These are phyloP conservation scores for Vicugna pacos DNA, from an alignment of 2,113 vertebrate species.

Conservation along the genomic window DNA sequence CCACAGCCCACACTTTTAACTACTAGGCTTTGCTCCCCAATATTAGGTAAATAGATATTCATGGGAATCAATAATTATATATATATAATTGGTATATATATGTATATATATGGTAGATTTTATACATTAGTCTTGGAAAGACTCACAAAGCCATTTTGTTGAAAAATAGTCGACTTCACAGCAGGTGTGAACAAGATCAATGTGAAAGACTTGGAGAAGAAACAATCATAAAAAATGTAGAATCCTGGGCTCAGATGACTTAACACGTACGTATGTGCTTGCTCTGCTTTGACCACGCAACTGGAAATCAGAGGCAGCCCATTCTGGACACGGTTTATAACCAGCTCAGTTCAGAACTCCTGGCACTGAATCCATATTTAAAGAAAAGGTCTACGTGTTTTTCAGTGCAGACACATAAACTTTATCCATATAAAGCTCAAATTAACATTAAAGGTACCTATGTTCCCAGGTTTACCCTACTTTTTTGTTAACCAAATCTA, in stretches of 20 bases:
- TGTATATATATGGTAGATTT: neutral
- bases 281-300: neutral
- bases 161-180: neutral
- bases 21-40: neutral
- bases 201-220: neutral
- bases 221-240: neutral
- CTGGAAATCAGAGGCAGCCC: neutral
- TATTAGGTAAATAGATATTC: neutral
- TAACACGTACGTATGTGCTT: neutral
- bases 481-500: slow-evolving; percentile 4
- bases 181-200: neutral
- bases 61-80: too few relatives aligned
- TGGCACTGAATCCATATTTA: neutral
- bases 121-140: neutral
- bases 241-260: neutral
- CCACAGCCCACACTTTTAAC: neutral
- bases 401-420: neutral
- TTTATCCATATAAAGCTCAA: neutral
- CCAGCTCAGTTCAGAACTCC: neutral
- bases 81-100: too few relatives aligned
- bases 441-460: neutral
- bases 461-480: neutral
- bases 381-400: neutral
- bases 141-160: neutral
- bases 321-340: neutral